Evolutionary conservation across 23 tunicate genomes (phyloP).

Genomic region (Halocynthia roretzi): DNA sequence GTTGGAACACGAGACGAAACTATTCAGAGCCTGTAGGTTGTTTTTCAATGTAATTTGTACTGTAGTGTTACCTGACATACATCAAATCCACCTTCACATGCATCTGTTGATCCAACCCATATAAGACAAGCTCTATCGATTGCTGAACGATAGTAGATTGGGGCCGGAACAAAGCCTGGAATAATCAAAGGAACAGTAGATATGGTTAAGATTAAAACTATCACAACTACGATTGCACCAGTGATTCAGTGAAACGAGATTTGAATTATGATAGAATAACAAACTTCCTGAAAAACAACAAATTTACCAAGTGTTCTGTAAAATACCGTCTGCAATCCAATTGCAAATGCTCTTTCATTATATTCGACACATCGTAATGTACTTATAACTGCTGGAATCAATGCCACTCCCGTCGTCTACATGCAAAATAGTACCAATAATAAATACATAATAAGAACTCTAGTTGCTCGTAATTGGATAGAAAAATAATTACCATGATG

Average conservation of each 20-base stretch:
- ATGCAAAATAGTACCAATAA: too few species aligned
- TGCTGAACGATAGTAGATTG: slow-evolving; percentile 87
- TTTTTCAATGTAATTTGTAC: too few species aligned
- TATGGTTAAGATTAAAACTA: too few species aligned
- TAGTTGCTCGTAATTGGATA: too few species aligned
- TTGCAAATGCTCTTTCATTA: slow-evolving; percentile 82
- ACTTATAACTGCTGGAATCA: slow-evolving; percentile 75
- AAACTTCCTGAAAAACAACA: too few species aligned
- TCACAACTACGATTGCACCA: too few species aligned
- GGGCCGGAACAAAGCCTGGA: slow-evolving; percentile 91
- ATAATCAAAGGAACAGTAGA: too few species aligned
- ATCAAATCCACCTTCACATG: slow-evolving; percentile 41
- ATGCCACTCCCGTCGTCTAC: slow-evolving; percentile 72
- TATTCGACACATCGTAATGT: slow-evolving; percentile 74
- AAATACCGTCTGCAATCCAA: slow-evolving; percentile 70
- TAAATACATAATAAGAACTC: too few species aligned
- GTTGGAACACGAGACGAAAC: too few species aligned
- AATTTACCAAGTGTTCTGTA: slow-evolving; percentile 50
- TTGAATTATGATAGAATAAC: too few species aligned
- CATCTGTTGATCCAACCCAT: slow-evolving; percentile 67
- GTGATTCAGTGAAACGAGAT: too few species aligned
- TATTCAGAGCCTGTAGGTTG: too few species aligned
- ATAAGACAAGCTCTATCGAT: slow-evolving; percentile 92
- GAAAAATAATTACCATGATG: slow-evolving; percentile 55
- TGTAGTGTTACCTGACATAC: slow-evolving; percentile 51